A percentile compares a stretch with the other conserved stretches of the same genome.
Conservation (phyloP, 2,888 invertebrate genomes). For the Antheraea assamensis region DNA sequence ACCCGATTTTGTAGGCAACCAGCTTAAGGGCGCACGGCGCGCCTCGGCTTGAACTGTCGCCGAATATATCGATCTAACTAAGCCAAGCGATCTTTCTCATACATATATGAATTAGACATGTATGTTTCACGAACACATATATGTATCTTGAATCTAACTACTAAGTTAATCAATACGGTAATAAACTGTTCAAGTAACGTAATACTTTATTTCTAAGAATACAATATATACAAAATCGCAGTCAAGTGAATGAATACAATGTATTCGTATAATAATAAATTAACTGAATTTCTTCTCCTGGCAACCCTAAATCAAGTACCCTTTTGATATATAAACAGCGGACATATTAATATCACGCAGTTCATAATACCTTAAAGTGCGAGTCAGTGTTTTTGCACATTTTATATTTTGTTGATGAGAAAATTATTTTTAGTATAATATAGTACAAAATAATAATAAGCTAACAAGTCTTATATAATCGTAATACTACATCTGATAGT, state of each 20-base stretch:
- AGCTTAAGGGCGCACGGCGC: too few species aligned
- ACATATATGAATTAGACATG: too few species aligned
- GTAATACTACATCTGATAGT: neutral
- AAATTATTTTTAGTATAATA: constrained; percentile 14
- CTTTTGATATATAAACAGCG: constrained; percentile 60
- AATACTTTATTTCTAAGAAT: neutral
- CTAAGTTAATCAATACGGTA: too few species aligned
- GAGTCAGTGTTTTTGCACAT: constrained; percentile 11
- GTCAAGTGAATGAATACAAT: neutral
- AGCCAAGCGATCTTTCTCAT: too few species aligned
- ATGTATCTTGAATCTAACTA: too few species aligned
- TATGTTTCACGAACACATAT: too few species aligned
- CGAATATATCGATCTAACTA: too few species aligned
- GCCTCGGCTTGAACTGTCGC: too few species aligned
- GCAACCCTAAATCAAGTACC: constrained; percentile 30
- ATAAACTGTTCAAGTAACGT: too few species aligned
- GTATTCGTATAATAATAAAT: neutral
- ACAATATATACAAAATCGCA: neutral
- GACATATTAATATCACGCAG: constrained; percentile 61
- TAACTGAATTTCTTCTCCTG: neutral
- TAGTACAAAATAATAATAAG: neutral
- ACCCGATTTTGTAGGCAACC: too few species aligned
- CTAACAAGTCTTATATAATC: neutral
- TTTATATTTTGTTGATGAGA: constrained; percentile 10
- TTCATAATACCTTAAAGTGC: constrained; percentile 24